Percentiles rank a stretch among this genome's conserved stretches.
Conservation (phyloP, 2,888 invertebrate genomes). For the Macrophya alboannulata region DNA sequence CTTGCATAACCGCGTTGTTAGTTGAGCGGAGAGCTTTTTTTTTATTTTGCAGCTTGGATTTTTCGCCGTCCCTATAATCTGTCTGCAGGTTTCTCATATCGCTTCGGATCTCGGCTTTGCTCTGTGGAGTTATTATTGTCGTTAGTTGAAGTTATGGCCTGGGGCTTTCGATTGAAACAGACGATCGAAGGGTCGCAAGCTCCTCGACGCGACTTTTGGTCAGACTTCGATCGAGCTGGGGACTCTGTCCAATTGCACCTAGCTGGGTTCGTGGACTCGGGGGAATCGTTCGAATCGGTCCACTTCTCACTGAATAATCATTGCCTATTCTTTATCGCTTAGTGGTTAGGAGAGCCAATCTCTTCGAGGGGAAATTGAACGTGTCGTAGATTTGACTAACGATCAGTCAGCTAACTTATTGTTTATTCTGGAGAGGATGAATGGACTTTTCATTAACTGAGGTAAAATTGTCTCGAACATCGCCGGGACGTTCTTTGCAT, state of each 20-base stretch:
- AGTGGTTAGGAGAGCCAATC: conserved; percentile 4
- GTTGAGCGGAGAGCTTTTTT: background rate
- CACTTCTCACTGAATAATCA: conserved; percentile 50
- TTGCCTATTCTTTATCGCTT: conserved; percentile 43
- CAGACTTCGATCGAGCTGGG: background rate
- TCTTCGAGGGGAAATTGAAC: background rate
- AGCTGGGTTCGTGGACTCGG: conserved; percentile 24
- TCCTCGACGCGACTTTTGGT: background rate
- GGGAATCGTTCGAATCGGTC: conserved; percentile 39
- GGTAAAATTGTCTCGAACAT: background rate
- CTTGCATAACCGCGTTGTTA: background rate
- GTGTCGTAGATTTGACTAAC: conserved; percentile 14
- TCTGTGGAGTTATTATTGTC: background rate
- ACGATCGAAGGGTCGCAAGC: background rate
- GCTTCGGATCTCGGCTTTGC: background rate
- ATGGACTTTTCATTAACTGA: background rate
- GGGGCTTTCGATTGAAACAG: conserved; percentile 7
- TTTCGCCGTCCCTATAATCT: background rate
- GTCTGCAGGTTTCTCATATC: background rate
- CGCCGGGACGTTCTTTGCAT: background rate
- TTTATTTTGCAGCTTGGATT: background rate
- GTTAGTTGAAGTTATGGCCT: conserved; percentile 11
- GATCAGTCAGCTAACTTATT: background rate
- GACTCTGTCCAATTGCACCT: background rate
- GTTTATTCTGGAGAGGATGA: background rate